Percentiles rank a stretch among this genome's conserved stretches.
Evolutionary conservation across 2,113 vertebrate species (phyloP).

Genomic region (Triplophysa tibetana): DNA sequence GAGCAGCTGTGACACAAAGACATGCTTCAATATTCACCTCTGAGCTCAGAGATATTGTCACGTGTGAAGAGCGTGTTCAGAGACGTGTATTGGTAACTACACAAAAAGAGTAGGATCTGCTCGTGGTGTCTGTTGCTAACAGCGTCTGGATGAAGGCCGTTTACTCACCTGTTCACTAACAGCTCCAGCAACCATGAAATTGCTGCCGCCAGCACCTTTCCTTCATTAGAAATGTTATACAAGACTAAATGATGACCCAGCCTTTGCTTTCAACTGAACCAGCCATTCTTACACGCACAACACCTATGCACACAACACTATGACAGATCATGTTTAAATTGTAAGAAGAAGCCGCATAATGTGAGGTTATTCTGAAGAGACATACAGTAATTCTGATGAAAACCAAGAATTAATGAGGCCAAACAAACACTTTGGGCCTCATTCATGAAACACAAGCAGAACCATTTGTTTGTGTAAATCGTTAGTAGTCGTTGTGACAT

Average conservation of each 20-base stretch:
- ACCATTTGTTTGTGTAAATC: no score
- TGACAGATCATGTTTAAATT: not conserved
- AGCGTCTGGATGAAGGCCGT: conserved; percentile 72
- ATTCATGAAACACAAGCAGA: no score
- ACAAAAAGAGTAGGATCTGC: conserved; percentile 64
- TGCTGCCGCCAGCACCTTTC: conserved; percentile 65
- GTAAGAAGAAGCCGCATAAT: not conserved
- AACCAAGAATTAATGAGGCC: not conserved
- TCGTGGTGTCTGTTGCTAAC: conserved; percentile 60
- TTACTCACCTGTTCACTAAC: conserved; percentile 63
- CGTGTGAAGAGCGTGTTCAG: conserved; percentile 46
- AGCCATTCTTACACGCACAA: not conserved
- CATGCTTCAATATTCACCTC: not conserved
- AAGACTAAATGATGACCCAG: conserved; percentile 59
- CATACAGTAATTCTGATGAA: not conserved
- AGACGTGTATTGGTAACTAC: conserved; percentile 63
- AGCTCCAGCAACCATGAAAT: conserved; percentile 74
- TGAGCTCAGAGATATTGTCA: not conserved
- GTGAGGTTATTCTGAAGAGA: not conserved
- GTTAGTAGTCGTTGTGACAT: no score
- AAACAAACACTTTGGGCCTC: no score
- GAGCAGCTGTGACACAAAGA: not conserved
- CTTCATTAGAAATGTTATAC: conserved; percentile 58
- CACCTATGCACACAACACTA: conserved; percentile 26
- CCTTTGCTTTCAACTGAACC: conserved; percentile 61